phyloP scores from a whole-genome alignment of 92 coral and sea anemone species.

The Epizoanthus illoricatus region DNA sequence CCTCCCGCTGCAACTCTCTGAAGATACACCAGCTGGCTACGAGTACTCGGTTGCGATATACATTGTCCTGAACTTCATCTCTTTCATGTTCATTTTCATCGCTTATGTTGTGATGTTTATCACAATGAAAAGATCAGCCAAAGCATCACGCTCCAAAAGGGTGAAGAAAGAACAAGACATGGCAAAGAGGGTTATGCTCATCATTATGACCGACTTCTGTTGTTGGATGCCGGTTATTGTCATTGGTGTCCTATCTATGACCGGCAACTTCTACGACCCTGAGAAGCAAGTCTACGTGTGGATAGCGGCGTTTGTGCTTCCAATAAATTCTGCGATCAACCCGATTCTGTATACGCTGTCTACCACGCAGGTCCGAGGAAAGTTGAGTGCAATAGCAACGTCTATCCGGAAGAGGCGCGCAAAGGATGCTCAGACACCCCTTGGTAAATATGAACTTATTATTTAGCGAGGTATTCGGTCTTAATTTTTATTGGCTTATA shows the following conservation, averaged over 20 bases:
- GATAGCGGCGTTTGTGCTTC: not conserved
- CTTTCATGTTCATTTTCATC: constrained; percentile 11
- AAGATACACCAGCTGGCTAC: too few species aligned
- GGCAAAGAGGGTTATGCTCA: not conserved
- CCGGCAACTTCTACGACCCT: not conserved
- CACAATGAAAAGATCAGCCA: not conserved
- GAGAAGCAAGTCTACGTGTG: constrained; percentile 1
- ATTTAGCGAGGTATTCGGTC: too few species aligned
- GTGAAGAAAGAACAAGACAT: not conserved
- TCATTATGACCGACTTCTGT: too few species aligned
- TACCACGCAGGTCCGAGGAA: too few species aligned
- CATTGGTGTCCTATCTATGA: not conserved
- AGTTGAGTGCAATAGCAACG: too few species aligned
- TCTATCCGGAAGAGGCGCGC: too few species aligned
- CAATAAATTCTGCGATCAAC: not conserved
- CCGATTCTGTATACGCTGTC: not conserved
- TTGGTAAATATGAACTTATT: too few species aligned
- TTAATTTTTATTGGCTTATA: too few species aligned
- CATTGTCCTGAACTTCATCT: not conserved
- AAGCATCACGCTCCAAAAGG: not conserved
- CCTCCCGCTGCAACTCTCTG: constrained; percentile 7
- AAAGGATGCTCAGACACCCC: too few species aligned
- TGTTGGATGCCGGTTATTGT: too few species aligned
- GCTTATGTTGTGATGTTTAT: constrained; percentile 1
- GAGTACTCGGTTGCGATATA: too few species aligned